phyloP scores from a whole-genome alignment of 2,113 vertebrate genomes.

The Pseudorhombus dupliciocellatus region DNA sequence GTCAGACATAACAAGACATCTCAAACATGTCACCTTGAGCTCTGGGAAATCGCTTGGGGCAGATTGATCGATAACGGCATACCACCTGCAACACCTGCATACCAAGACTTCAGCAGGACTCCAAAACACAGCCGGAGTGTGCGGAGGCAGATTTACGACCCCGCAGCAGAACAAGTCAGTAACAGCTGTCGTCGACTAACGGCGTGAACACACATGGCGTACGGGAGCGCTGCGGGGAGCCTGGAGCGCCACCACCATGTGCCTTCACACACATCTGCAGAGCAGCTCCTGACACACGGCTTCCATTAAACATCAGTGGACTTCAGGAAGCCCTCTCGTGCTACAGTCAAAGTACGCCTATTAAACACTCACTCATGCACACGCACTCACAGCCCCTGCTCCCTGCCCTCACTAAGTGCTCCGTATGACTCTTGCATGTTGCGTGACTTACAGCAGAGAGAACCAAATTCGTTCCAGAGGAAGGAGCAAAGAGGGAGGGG shows the following conservation, averaged over 20 bases:
- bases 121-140: background rate
- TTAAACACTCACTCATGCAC: constrained; percentile 64
- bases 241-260: constrained; percentile 27
- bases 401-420: background rate
- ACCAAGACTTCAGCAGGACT: background rate
- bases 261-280: constrained; percentile 57
- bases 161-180: background rate
- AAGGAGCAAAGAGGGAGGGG: background rate
- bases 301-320: constrained; percentile 74
- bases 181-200: background rate
- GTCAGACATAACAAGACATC: background rate
- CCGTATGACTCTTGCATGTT: constrained; percentile 36
- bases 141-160: constrained; percentile 10
- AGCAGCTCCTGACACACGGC: constrained; percentile 56
- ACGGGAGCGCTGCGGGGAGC: constrained; percentile 29
- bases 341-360: constrained; percentile 54
- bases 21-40: background rate
- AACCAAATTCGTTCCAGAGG: constrained; percentile 19
- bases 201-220: constrained; percentile 26
- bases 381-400: constrained; percentile 1
- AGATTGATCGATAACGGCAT: background rate
- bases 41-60: background rate
- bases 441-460: constrained; percentile 38
- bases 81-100: background rate
- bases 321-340: constrained; percentile 65